Evolutionary conservation across 2,113 vertebrate genomes (phyloP).

Genomic region (Electrona antarctica): DNA sequence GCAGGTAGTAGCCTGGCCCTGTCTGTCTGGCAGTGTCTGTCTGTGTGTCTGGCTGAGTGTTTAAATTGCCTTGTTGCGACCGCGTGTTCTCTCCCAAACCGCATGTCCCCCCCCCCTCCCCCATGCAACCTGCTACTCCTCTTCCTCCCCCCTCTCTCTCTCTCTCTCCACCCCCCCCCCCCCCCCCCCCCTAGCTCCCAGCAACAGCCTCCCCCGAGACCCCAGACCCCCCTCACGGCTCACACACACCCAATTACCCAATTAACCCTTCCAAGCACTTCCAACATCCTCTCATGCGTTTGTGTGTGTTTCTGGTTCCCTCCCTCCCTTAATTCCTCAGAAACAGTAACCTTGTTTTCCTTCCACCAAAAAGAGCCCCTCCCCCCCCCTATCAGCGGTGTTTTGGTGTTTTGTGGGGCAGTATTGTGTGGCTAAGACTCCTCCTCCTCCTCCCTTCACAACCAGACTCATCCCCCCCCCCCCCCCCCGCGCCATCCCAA

Average conservation of each 20-base stretch:
- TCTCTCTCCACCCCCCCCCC: conserved; percentile 6
- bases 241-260: not conserved
- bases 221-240: conserved; percentile 24
- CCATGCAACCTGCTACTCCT: conserved; percentile 15
- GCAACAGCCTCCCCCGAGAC: conserved; percentile 9
- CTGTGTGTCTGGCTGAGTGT: conserved; percentile 25
- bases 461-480: too few species aligned
- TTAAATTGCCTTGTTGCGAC: conserved; percentile 35
- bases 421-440: not conserved
- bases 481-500: too few species aligned
- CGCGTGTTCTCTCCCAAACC: conserved; percentile 37
- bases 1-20: not conserved
- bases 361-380: conserved; percentile 15
- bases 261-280: conserved; percentile 3
- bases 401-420: not conserved
- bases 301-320: conserved; percentile 26
- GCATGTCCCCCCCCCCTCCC: conserved; percentile 22
- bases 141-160: conserved; percentile 1
- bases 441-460: not conserved
- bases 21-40: not conserved
- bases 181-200: conserved; percentile 12
- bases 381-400: conserved; percentile 55
- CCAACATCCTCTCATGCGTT: not conserved
- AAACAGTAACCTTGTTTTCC: too few species aligned
- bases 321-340: conserved; percentile 59